Conservation (phyloP, 2,113 vertebrate species). For the Sinocyclocheilus grahami region DNA sequence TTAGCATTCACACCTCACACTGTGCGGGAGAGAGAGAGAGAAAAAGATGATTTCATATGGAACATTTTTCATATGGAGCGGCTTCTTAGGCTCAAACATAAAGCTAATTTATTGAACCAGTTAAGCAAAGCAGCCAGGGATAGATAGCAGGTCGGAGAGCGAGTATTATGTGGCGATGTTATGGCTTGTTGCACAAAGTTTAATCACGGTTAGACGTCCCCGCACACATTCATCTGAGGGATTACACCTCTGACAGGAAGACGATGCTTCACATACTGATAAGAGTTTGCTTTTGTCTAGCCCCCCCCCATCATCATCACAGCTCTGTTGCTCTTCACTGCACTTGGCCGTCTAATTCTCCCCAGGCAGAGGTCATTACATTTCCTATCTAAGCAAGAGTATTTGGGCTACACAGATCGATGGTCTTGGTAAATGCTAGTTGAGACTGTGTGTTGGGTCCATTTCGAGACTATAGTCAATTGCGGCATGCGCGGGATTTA, state of each 20-base stretch:
- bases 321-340: conserved; percentile 5
- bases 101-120: conserved; percentile 47
- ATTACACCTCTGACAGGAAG: conserved; percentile 37
- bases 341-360: conserved; percentile 30
- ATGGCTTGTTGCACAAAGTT: conserved; percentile 52
- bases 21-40: conserved; percentile 5
- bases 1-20: conserved; percentile 53
- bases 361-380: conserved; percentile 42
- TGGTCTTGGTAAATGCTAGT: conserved; percentile 53
- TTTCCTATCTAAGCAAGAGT: conserved; percentile 25
- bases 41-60: conserved; percentile 21
- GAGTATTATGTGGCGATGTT: conserved; percentile 39
- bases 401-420: conserved; percentile 45
- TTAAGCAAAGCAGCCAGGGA: conserved; percentile 48
- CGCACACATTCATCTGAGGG: conserved; percentile 40
- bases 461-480: conserved; percentile 52
- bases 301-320: background rate
- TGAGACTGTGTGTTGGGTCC: conserved; percentile 27
- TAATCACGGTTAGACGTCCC: conserved; percentile 40
- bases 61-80: conserved; percentile 12
- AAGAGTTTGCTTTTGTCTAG: conserved; percentile 16
- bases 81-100: conserved; percentile 12
- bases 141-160: conserved; percentile 27
- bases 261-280: conserved; percentile 38
- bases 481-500: conserved; percentile 37